Evolutionary conservation across 2,113 vertebrate species (phyloP).

Genomic region (Dinomys branickii): DNA sequence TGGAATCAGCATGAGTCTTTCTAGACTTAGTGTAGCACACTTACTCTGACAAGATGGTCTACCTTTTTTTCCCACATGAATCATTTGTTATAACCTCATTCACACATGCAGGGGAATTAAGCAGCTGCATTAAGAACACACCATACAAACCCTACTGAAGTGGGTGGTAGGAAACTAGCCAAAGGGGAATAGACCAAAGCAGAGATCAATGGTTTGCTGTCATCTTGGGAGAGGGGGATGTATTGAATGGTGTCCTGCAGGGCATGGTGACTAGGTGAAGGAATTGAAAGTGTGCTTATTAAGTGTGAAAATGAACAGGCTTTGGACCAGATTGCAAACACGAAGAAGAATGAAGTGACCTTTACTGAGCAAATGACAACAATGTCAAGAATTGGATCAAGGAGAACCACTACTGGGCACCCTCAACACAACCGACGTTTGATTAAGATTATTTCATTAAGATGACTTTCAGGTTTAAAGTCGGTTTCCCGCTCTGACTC

Average conservation of each 20-base stretch:
- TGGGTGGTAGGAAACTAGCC: neutral
- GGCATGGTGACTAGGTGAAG: neutral
- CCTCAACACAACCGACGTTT: neutral
- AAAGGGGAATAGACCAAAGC: neutral
- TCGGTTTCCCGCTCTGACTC: neutral
- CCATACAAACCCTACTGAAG: neutral
- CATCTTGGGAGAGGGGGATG: neutral
- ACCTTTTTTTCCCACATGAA: neutral
- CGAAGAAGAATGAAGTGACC: neutral
- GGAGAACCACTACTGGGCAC: neutral
- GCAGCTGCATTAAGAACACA: constrained; percentile 22
- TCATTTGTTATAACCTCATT: constrained; percentile 54
- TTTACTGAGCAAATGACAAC: neutral
- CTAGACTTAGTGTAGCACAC: neutral
- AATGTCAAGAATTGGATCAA: neutral
- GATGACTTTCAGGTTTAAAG: constrained; percentile 17
- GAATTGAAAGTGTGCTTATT: constrained; percentile 8
- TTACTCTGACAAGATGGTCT: constrained; percentile 14
- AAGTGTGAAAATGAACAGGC: constrained; percentile 24
- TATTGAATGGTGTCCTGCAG: neutral
- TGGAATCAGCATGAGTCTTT: neutral
- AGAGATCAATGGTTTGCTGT: constrained; percentile 25
- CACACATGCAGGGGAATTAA: constrained; percentile 3
- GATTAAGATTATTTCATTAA: neutral
- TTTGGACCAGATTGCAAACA: neutral